phyloP scores from a whole-genome alignment of 2,797 vertebrate species.

The Botia kubotai region DNA sequence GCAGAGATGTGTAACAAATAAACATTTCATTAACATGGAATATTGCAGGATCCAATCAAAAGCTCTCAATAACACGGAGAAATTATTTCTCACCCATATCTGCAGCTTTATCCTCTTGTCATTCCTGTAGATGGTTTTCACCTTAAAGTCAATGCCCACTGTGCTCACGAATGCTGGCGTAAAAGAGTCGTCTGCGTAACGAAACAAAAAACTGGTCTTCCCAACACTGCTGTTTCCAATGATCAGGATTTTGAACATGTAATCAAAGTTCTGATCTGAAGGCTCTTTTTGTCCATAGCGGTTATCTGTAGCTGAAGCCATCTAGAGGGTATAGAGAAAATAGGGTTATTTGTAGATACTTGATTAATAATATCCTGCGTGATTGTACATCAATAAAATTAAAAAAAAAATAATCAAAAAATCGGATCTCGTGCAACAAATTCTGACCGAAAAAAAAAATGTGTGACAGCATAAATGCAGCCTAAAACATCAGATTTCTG shows the following conservation, averaged over 20 bases:
- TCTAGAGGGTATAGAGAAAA: slow-evolving; percentile 72
- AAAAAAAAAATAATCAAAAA: too few species aligned
- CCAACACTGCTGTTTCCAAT: slow-evolving; percentile 98
- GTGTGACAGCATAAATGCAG: too few species aligned
- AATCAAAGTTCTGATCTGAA: slow-evolving; percentile 97
- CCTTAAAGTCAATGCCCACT: slow-evolving; percentile 98
- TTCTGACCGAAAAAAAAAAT: too few species aligned
- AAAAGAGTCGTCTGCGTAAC: slow-evolving; percentile 96
- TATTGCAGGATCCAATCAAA: background rate
- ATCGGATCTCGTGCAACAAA: too few species aligned
- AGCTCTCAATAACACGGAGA: background rate
- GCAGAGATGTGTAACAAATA: background rate
- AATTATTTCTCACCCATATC: slow-evolving; percentile 87
- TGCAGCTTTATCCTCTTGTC: slow-evolving; percentile 98
- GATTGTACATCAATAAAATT: too few species aligned
- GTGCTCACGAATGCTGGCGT: slow-evolving; percentile 97
- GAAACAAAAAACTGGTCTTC: slow-evolving; percentile 96
- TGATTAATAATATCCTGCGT: too few species aligned
- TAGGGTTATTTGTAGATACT: background rate
- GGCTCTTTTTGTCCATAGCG: slow-evolving; percentile 96
- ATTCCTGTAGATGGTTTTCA: slow-evolving; percentile 98
- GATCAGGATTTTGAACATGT: slow-evolving; percentile 99
- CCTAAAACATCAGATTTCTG: too few species aligned
- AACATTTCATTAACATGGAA: background rate
- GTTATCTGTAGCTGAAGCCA: slow-evolving; percentile 95